Percentiles rank a stretch among this genome's conserved stretches.
phyloP scores from a whole-genome alignment of 2,888 invertebrate genomes.

The Phlogophora meticulosa region DNA sequence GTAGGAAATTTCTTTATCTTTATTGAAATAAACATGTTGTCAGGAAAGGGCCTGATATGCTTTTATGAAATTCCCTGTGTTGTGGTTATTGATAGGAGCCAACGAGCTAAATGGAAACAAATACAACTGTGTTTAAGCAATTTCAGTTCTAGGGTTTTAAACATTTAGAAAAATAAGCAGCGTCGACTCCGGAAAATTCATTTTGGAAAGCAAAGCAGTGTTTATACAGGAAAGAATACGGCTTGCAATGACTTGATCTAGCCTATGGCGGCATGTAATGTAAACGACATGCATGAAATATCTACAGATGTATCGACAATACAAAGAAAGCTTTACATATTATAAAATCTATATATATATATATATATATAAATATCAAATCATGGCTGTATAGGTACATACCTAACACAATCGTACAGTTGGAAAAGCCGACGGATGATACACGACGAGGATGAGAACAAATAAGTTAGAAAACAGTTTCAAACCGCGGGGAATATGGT shows the following conservation, averaged over 20 bases:
- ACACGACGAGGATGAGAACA: conserved; percentile 65
- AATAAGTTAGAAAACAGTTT: conserved; percentile 69
- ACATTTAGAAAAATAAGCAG: background rate
- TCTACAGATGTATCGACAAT: too few species aligned
- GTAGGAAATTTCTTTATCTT: conserved; percentile 72
- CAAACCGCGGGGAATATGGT: conserved; percentile 62
- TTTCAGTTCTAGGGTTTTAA: conserved; percentile 6
- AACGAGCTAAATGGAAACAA: conserved; percentile 33
- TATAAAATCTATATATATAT: background rate
- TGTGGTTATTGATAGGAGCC: conserved; percentile 47
- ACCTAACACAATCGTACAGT: conserved; percentile 6
- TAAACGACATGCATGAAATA: conserved; percentile 8
- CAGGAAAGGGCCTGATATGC: conserved; percentile 61
- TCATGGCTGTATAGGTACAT: too few species aligned
- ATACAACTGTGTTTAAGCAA: conserved; percentile 22
- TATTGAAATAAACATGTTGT: conserved; percentile 70
- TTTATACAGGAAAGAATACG: conserved; percentile 12
- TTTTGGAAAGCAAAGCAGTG: background rate
- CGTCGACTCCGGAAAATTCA: background rate
- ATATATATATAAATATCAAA: background rate
- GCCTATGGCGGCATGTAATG: background rate
- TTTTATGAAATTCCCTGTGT: conserved; percentile 47
- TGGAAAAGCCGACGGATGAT: conserved; percentile 24
- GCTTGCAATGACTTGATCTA: background rate
- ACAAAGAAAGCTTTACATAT: too few species aligned